Evolutionary conservation across 2,888 invertebrate genomes (phyloP), one percentile per base, ranked within the genome.

Genomic region (Alitta virens): DNA sequence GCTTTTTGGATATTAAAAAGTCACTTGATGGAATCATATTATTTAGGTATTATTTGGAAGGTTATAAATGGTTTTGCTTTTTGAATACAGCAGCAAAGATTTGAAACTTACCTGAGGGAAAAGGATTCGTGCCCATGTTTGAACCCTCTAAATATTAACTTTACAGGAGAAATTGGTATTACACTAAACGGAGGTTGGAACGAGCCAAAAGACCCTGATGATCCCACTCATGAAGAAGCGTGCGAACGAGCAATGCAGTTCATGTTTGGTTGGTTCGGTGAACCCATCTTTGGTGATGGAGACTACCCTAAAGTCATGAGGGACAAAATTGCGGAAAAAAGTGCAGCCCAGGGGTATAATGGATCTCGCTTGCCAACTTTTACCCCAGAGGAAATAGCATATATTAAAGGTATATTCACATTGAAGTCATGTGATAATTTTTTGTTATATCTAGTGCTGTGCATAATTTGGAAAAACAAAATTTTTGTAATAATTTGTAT

Each of bases 281-380:
- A 77, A 56, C 77, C 80, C 2, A 73, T 80, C n/a, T 71, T 42
- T 26, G 71, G 74, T 2, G 63, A 73, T 56, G 80, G 80, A 14
- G 71, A 71, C 58, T 71, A 71, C 50, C 71, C 71, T 9, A 50
- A 53, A 2, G 66, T 74, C 2, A 76, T 78, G 76, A 75, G 74
- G 43, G 49, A 63, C 46, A 62, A 65, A 18, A 67, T 78, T 2
- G 71, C 59, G 14, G 68, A 69, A 24, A 72, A 71, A 46, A 77
- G 76, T 61, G 50, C 26, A 23, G 63, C 62, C 12, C 74, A 77
- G 51, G 72, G 73, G 3, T 67, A 68, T 2, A 64, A 51, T 1
- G 18, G 64, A 7, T 74, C 75, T 16, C 62, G 78, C 50, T 68
- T 80, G 14, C 78, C 78, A 0, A 63, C 61, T 14, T 78, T 80